Percentiles rank a stretch among this genome's conserved stretches.
Conservation (phyloP, 2,113 vertebrate species). For the Heterotis niloticus region DNA sequence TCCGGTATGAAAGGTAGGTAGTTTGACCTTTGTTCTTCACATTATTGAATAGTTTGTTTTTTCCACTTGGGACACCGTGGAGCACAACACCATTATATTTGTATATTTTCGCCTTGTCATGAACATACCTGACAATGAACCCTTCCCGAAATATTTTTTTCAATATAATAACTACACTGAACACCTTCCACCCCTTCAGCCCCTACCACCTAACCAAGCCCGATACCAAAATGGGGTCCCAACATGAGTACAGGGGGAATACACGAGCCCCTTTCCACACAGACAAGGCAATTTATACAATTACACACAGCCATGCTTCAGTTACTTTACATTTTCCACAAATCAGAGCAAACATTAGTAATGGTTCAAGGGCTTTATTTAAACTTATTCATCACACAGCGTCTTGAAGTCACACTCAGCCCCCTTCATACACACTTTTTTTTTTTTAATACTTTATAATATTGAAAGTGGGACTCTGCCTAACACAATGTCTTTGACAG, state of each 20-base stretch:
- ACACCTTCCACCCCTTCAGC: no score
- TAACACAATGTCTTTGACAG: not conserved
- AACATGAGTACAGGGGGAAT: slow-evolving; percentile 24
- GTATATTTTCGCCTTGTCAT: not conserved
- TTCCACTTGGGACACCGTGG: no score
- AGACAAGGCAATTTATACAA: slow-evolving; percentile 42
- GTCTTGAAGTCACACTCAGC: slow-evolving; percentile 16
- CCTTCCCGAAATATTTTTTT: no score
- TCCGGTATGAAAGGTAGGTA: no score
- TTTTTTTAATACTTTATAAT: not conserved
- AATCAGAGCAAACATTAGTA: slow-evolving; percentile 41
- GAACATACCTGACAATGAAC: no score
- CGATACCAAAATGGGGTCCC: no score
- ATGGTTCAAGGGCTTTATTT: slow-evolving; percentile 32
- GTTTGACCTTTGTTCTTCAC: no score
- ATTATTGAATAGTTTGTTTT: no score
- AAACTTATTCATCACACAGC: slow-evolving; percentile 23
- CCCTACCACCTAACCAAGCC: no score
- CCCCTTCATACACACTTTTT: not conserved
- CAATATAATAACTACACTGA: no score
- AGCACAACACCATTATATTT: not conserved
- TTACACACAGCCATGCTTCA: slow-evolving; percentile 41
- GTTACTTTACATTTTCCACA: slow-evolving; percentile 40
- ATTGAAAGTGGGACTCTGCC: slow-evolving; percentile 13
- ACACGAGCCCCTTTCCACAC: slow-evolving; percentile 35